phyloP scores from a whole-genome alignment of 2,113 vertebrate genomes.

The Eclectus roratus region DNA sequence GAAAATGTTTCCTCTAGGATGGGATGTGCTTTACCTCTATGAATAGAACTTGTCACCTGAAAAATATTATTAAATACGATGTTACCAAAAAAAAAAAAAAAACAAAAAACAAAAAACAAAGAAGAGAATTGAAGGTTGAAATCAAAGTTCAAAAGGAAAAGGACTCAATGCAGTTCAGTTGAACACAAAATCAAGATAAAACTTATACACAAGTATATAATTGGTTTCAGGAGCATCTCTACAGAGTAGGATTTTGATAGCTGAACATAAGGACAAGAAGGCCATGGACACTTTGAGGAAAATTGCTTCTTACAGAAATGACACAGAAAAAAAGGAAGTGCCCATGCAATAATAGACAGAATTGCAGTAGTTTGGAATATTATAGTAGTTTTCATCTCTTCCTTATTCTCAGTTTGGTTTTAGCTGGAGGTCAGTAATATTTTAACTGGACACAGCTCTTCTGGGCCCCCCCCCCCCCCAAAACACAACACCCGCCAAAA shows the following conservation, averaged over 20 bases:
- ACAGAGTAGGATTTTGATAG: neutral
- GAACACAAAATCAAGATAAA: neutral
- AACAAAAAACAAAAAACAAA: neutral
- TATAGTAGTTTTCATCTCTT: neutral
- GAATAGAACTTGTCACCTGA: neutral
- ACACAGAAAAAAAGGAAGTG: neutral
- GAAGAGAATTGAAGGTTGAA: neutral
- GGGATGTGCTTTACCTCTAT: neutral
- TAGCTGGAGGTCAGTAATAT: neutral
- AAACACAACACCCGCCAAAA: no score
- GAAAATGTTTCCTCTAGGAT: neutral
- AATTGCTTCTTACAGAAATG: neutral
- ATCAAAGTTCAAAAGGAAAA: neutral
- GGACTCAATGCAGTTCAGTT: neutral
- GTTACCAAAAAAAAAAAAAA: neutral
- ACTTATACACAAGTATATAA: neutral
- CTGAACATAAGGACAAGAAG: neutral
- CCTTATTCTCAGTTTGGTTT: neutral
- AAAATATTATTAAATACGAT: neutral
- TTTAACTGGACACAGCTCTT: neutral
- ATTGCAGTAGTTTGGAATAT: neutral
- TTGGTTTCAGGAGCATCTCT: neutral
- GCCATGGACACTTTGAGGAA: neutral
- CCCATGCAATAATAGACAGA: neutral
- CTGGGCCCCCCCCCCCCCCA: fast-evolving